A percentile compares a stretch with the other conserved stretches of the same genome.
phyloP scores from a whole-genome alignment of 2,797 vertebrate genomes.

The Acanthurus lineatus region DNA sequence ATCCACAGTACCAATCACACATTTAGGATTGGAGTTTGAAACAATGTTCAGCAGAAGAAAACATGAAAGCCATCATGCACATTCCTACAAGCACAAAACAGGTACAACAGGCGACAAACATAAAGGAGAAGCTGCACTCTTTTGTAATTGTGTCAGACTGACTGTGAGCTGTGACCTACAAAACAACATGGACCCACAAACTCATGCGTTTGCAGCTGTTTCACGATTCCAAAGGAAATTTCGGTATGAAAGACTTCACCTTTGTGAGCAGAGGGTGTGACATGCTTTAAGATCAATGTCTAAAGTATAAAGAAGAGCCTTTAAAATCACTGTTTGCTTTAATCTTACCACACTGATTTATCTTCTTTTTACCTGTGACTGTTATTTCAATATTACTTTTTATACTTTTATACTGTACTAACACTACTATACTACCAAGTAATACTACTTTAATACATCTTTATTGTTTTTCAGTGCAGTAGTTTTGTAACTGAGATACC shows the following conservation, averaged over 20 bases:
- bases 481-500: not conserved
- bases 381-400: not conserved
- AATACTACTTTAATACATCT: no score
- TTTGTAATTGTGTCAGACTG: no score
- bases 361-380: not conserved
- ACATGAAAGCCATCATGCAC: no score
- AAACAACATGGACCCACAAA: no score
- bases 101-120: not conserved
- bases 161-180: no score
- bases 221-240: no score
- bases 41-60: not conserved
- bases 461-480: not conserved
- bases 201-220: no score
- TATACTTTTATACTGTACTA: no score
- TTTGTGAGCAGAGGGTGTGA: conserved; percentile 13
- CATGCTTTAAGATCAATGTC: conserved; percentile 1
- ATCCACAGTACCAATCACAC: not conserved
- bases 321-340: conserved; percentile 5
- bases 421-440: no score
- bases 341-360: not conserved
- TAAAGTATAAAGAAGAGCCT: not conserved
- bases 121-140: not conserved
- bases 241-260: not conserved
- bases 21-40: not conserved
- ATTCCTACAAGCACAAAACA: no score